Evolutionary conservation across 2,888 invertebrate species (phyloP).

Genomic region (Microctonus hyperodae): DNA sequence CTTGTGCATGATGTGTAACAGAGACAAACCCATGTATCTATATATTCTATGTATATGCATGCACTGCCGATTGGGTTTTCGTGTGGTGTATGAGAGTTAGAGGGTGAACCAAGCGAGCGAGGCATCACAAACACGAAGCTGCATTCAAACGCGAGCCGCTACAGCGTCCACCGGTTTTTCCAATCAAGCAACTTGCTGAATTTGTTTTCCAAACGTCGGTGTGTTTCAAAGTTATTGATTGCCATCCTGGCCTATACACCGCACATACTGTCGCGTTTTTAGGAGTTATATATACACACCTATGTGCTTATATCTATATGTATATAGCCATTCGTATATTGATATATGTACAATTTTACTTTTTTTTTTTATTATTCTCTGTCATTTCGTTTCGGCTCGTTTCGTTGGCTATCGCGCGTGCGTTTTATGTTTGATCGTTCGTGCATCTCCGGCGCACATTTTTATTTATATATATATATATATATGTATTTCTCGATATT

Average conservation of each 20-base stretch:
- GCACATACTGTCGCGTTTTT: constrained; percentile 30
- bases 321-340: constrained; percentile 11
- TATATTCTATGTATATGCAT: too few species aligned
- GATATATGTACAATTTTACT: background rate
- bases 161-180: constrained; percentile 44
- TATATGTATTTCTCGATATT: too few species aligned
- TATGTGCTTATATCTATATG: constrained; percentile 7
- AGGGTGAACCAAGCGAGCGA: constrained; percentile 7
- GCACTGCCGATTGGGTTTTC: constrained; percentile 6
- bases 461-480: constrained; percentile 34
- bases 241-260: constrained; percentile 41
- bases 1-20: background rate
- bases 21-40: background rate
- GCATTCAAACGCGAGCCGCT: constrained; percentile 44
- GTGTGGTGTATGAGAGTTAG: constrained; percentile 6
- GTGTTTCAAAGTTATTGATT: constrained; percentile 55
- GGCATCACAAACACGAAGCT: constrained; percentile 36
- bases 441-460: constrained; percentile 50
- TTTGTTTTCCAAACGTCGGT: constrained; percentile 49
- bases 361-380: constrained; percentile 33
- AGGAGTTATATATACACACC: constrained; percentile 22
- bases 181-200: constrained; percentile 55
- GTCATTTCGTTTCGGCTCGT: constrained; percentile 58
- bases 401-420: constrained; percentile 59
- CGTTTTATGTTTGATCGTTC: constrained; percentile 58